Base-by-base conservation (phyloP, 2,797 vertebrate species). In the Leptodactylus fallax region DNA sequence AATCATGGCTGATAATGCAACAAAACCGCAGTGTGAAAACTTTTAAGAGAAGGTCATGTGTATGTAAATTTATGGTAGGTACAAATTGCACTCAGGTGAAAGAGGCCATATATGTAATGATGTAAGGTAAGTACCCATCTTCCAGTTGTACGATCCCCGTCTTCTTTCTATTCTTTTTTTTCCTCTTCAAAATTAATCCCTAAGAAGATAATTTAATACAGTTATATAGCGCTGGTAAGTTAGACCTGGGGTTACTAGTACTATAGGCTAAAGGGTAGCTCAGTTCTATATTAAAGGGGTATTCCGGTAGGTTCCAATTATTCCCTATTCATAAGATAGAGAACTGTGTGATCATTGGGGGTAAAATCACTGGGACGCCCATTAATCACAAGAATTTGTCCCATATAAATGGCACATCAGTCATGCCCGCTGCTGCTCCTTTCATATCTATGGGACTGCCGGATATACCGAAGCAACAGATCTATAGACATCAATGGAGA, bases 161-260 rank as follows among this genome's bases (percentile, higher is more conserved):
- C 80, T 90, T 88, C 60, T 77, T 86, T 69, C 76, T 90, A 7
- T 88, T 85, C 19, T 27, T 65, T 49, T 79, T 90, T 79, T 76
- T 86, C 23, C 71, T 17, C 16, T 87, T 86, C 7, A 47, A n/a
- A n/a, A 77, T 60, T 63, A 84, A 58, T 2, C 80, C 47, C 87
- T 58, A 11, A 3, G 5, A 80, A 60, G 23, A 79, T 61, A 21
- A 67, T 14, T 10, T 25, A 27, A 27, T 21, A 71, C 17, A 14
- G 17, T 82, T 23, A 67, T 25, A 77, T 14, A 10, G 16, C 14
- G 45, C 27, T 17, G 27, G 16, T 16, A 16, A 17, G 0, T 7
- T 69, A 72, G n/a, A 67, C 23, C 25, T 67, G 23, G n/a, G 9
- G 36, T 1, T 55, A 55, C 53, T 13, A 55, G 45, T 74, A 74